Conservation (phyloP, 2,888 invertebrate genomes). For the Branchellion lobata region DNA sequence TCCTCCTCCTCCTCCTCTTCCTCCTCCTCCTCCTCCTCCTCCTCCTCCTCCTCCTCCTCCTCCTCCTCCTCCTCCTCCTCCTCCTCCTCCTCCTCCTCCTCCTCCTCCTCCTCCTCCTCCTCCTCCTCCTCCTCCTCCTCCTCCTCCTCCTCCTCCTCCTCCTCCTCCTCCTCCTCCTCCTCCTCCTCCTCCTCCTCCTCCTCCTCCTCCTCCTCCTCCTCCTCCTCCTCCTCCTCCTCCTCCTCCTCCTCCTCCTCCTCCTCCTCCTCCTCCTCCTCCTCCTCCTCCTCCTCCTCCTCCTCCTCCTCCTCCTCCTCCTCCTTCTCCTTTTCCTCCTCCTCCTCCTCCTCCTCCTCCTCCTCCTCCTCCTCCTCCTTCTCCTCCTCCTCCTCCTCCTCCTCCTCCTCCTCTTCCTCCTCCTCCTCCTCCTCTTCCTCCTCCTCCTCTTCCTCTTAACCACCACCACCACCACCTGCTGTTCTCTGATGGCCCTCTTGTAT, state of each 20-base stretch:
- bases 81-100: background rate
- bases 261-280: background rate
- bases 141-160: background rate
- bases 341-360: slow-evolving; percentile 28
- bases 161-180: slow-evolving; percentile 5
- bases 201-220: background rate
- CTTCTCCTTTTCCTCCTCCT: background rate
- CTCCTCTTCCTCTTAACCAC: too few relatives aligned
- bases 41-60: background rate
- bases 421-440: slow-evolving; percentile 80
- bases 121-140: background rate
- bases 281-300: background rate
- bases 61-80: background rate
- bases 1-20: slow-evolving; percentile 86
- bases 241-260: background rate
- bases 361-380: slow-evolving; percentile 20
- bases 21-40: slow-evolving; percentile 62
- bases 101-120: background rate
- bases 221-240: background rate
- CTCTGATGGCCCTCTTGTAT: background rate
- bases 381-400: slow-evolving; percentile 53
- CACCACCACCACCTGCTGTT: slow-evolving; percentile 64
- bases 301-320: background rate
- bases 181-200: background rate
- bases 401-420: slow-evolving; percentile 75